These are phyloP conservation scores for Pyralis farinalis DNA, from an alignment of 2,888 invertebrate species.

Conservation along the genomic window DNA sequence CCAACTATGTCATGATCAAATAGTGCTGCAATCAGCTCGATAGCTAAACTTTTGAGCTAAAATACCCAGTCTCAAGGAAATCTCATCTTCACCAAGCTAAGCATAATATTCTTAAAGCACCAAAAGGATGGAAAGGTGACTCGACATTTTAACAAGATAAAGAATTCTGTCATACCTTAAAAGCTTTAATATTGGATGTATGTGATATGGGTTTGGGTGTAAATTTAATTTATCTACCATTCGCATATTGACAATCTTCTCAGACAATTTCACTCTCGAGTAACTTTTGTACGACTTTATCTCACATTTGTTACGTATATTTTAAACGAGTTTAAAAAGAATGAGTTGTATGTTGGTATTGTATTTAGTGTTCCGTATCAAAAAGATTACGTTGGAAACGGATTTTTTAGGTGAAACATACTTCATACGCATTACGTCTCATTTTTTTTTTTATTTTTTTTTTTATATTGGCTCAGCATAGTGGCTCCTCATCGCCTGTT, in stretches of 20 bases:
- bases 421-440: too few relatives aligned
- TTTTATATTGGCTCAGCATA: too few relatives aligned
- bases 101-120: not conserved
- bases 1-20: too few relatives aligned
- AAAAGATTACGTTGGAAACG: too few relatives aligned
- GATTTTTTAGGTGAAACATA: too few relatives aligned
- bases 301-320: not conserved
- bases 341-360: too few relatives aligned
- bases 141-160: not conserved
- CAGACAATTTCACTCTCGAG: not conserved
- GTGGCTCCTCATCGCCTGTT: too few relatives aligned
- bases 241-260: not conserved
- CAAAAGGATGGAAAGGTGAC: not conserved
- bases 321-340: too few relatives aligned
- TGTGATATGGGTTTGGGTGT: not conserved
- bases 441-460: too few relatives aligned
- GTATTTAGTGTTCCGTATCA: too few relatives aligned
- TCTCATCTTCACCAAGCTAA: not conserved
- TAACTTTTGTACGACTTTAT: not conserved
- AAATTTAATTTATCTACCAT: not conserved
- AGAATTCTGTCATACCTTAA: not conserved
- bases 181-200: not conserved
- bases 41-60: too few relatives aligned
- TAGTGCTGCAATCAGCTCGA: too few relatives aligned
- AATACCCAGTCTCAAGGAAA: not conserved